A percentile compares a stretch with the other conserved stretches of the same genome.
These are phyloP conservation scores for Odontophorus gujanensis DNA, from an alignment of 2,113 vertebrate genomes.

Conservation along the genomic window DNA sequence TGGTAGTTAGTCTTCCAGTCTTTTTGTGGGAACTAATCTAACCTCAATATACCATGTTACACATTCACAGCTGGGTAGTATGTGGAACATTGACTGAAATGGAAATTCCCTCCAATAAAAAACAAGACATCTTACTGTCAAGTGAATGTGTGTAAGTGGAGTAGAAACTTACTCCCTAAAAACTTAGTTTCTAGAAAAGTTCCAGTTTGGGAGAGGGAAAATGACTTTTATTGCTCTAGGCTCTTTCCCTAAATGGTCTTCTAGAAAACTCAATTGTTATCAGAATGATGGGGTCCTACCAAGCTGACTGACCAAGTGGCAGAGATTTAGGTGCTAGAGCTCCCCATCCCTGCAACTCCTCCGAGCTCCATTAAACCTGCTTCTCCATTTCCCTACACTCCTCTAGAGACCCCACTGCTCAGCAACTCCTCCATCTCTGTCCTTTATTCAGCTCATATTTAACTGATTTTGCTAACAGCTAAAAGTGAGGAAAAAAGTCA, in stretches of 20 bases:
- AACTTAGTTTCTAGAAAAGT: not conserved
- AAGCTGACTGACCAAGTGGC: not conserved
- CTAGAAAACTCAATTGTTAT: not conserved
- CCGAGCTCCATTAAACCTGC: not conserved
- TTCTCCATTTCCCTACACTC: fast-evolving
- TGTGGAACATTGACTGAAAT: not conserved
- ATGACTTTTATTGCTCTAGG: not conserved
- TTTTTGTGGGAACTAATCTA: not conserved
- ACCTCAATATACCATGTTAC: not conserved
- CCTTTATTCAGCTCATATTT: not conserved
- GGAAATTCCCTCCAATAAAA: not conserved
- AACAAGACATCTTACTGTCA: not conserved
- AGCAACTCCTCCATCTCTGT: not conserved
- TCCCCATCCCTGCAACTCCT: fast-evolving
- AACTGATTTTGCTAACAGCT: not conserved
- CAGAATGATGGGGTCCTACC: not conserved
- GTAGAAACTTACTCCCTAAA: not conserved
- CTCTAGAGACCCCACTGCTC: not conserved
- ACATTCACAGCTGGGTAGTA: not conserved
- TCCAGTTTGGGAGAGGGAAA: not conserved
- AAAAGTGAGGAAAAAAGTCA: not conserved
- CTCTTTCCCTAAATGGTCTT: not conserved
- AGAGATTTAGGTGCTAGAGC: not conserved
- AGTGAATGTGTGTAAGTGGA: not conserved
- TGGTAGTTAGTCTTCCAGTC: not conserved